A percentile compares a stretch with the other conserved stretches of the same genome.
These are phyloP conservation scores for Caradrina clavipalpis DNA, from an alignment of 2,888 invertebrate genomes.

Conservation along the genomic window DNA sequence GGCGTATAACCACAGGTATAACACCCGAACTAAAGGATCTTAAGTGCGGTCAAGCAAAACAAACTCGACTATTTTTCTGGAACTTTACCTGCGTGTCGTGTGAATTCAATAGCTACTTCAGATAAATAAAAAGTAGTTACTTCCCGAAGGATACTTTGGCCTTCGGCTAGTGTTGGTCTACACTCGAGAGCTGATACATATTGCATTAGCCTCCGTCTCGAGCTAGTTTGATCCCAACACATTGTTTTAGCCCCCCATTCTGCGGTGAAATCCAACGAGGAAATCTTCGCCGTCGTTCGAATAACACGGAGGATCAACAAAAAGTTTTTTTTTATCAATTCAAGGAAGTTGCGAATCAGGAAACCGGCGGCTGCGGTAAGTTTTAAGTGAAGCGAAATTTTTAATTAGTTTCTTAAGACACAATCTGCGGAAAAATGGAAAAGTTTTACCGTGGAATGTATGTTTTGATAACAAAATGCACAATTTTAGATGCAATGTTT, in stretches of 20 bases:
- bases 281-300: constrained; percentile 63
- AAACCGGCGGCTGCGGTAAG: constrained; percentile 43
- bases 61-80: constrained; percentile 40
- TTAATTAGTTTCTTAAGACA: constrained; percentile 62
- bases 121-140: constrained; percentile 63
- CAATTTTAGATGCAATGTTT: constrained; percentile 23
- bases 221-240: constrained; percentile 75
- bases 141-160: constrained; percentile 57
- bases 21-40: background rate
- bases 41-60: constrained; percentile 41
- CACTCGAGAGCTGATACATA: constrained; percentile 79
- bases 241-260: constrained; percentile 72
- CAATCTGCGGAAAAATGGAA: constrained; percentile 49
- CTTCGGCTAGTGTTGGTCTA: constrained; percentile 60
- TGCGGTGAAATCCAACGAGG: constrained; percentile 58
- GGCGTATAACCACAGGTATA: background rate
- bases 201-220: constrained; percentile 79
- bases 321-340: constrained; percentile 67
- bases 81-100: constrained; percentile 46
- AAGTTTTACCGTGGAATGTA: constrained; percentile 43
- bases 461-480: constrained; percentile 37
- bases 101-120: constrained; percentile 62
- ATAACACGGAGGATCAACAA: constrained; percentile 65
- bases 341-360: constrained; percentile 59
- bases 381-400: constrained; percentile 61